Percentiles rank a stretch among this genome's conserved stretches.
Evolutionary conservation across 1,140 invertebrate species (phyloP).

Genomic region (Hycleus cichorii): DNA sequence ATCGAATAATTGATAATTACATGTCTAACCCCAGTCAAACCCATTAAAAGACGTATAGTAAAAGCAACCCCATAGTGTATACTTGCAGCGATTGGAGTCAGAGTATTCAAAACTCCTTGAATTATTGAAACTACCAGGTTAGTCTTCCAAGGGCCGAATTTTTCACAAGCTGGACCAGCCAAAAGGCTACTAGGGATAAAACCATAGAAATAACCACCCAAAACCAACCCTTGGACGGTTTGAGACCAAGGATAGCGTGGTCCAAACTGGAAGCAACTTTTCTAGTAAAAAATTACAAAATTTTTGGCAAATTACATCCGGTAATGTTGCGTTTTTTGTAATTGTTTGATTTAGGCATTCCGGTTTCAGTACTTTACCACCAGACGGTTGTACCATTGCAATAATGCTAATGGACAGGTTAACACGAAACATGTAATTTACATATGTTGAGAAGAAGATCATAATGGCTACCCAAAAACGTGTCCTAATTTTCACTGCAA

Average conservation of each 20-base stretch:
- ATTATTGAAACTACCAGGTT: neutral
- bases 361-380: neutral
- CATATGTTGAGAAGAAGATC: constrained; percentile 5
- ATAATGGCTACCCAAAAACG: constrained; percentile 2
- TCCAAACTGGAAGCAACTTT: constrained; percentile 2
- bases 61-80: neutral
- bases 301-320: neutral
- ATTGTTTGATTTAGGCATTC: neutral
- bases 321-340: neutral
- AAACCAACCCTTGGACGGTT: constrained; percentile 51
- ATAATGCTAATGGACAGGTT: constrained; percentile 3
- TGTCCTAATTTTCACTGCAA: neutral
- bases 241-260: constrained; percentile 47
- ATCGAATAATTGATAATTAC: neutral
- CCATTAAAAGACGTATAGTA: neutral
- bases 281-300: neutral
- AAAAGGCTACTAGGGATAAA: constrained; percentile 20
- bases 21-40: neutral
- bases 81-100: too few species aligned
- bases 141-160: constrained; percentile 32
- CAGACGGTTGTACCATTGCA: neutral
- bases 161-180: constrained; percentile 24
- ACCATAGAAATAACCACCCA: constrained; percentile 59
- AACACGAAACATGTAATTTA: constrained; percentile 16
- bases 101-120: neutral